Base-by-base conservation (phyloP, 2,797 vertebrate species). In the Balearica regulorum region DNA sequence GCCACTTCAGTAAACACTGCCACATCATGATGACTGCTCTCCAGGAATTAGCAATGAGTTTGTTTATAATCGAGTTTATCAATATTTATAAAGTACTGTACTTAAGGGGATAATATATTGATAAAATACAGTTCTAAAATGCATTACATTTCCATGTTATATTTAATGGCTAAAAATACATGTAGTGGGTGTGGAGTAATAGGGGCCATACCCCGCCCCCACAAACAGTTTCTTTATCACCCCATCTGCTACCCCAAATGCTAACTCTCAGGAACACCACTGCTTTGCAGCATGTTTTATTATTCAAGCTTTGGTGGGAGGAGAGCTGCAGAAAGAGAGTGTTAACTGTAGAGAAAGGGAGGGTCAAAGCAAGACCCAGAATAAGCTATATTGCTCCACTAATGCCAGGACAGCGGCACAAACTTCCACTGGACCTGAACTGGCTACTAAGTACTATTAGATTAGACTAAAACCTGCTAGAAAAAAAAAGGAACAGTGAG, bases 221-320 rank as follows among this genome's bases (percentile, higher is more conserved):
- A 98, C 88, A 97, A 97, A 97, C 97, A 98, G 97, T 97, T 98
- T 98, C 94, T 94, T 98, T 98, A 97, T 98, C 97, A 98, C 97
- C 98, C 98, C 98, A 98, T 98, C 98, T 98, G 98, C 97, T 96
- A 97, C 94, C 97, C 98, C 98, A 98, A 98, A 98, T 98, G 98
- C 97, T 98, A 97, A 97, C 96, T 98, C 96, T 96, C 97, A 98
- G 96, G 97, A 98, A 97, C 97, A 98, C 97, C 97, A 97, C 97
- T 98, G 98, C 96, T 98, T 98, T 98, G 96, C 98, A 98, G 98
- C 97, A 97, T 98, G 98, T 97, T 97, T 98, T 98, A 97, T 98
- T 98, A 98, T 98, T 98, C 97, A 98, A 95, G 98, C 96, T 96
- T 96, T 97, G 97, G 96, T 97, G 92, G 96, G 97, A 98, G 96